Conservation (phyloP, 2,797 vertebrate species). For the Allobates femoralis region DNA sequence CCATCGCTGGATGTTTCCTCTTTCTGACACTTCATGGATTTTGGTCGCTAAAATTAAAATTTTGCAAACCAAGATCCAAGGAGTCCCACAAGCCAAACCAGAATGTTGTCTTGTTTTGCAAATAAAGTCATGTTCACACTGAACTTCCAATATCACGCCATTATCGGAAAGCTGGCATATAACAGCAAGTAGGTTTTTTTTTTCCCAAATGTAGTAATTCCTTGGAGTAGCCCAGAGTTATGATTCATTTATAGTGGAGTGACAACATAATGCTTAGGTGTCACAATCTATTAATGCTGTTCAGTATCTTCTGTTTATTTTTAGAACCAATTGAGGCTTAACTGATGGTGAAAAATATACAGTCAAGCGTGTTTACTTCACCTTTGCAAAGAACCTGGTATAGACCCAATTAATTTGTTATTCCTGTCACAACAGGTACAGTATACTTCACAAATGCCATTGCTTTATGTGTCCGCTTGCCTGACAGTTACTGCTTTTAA, state of each 20-base stretch:
- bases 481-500: conserved; percentile 86
- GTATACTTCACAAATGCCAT: conserved; percentile 97
- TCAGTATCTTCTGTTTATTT: conserved; percentile 99
- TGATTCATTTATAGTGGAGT: conserved; percentile 99
- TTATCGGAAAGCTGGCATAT: conserved; percentile 93
- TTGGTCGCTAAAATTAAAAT: too few relatives aligned
- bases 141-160: conserved; percentile 96
- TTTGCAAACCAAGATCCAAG: not conserved
- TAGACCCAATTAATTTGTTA: conserved; percentile 99
- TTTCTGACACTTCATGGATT: too few relatives aligned
- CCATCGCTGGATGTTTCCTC: too few relatives aligned
- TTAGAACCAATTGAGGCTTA: conserved; percentile 99
- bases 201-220: conserved; percentile 98
- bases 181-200: conserved; percentile 87
- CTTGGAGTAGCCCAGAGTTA: conserved; percentile 95
- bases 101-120: not conserved
- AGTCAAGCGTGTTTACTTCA: conserved; percentile 99
- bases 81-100: not conserved
- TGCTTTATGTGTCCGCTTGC: conserved; percentile 80
- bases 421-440: conserved; percentile 98
- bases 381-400: conserved; percentile 99
- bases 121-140: conserved; percentile 68
- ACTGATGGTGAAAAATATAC: conserved; percentile 99
- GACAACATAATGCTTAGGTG: conserved; percentile 99
- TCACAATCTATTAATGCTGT: conserved; percentile 99